These are phyloP conservation scores for Leptopilina drosophilae DNA, from an alignment of 2,888 invertebrate species.

Conservation along the genomic window DNA sequence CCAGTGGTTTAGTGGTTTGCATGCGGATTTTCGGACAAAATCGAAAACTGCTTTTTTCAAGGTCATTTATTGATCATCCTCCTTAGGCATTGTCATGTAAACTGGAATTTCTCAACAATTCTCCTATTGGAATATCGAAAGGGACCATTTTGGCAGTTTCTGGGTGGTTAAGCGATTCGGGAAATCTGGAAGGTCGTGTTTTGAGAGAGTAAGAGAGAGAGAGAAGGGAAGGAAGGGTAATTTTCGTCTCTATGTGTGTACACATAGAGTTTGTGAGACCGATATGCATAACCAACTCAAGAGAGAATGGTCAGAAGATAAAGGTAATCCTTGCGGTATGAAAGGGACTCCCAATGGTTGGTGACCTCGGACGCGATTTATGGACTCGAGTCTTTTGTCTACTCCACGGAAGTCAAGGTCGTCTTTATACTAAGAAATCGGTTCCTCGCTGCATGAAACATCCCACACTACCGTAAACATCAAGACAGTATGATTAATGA, in stretches of 20 bases:
- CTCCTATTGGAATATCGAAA: neutral
- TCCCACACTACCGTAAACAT: conserved; percentile 70
- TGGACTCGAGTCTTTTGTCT: conserved; percentile 66
- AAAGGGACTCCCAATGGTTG: conserved; percentile 60
- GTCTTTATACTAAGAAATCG: conserved; percentile 63
- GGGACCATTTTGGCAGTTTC: conserved; percentile 44
- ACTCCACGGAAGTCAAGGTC: conserved; percentile 71
- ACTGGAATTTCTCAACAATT: conserved; percentile 22
- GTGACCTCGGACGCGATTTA: conserved; percentile 73
- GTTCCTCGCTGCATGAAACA: conserved; percentile 69
- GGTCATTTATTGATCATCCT: neutral
- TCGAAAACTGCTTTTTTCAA: too few relatives aligned
- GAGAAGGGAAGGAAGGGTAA: conserved; percentile 57
- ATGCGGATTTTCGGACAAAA: too few relatives aligned
- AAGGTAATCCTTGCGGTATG: conserved; percentile 53
- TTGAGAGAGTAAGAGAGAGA: conserved; percentile 42
- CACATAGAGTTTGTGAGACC: conserved; percentile 53
- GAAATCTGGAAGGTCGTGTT: conserved; percentile 46
- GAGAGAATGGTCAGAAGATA: conserved; percentile 50
- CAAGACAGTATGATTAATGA: conserved; percentile 63
- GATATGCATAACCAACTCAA: conserved; percentile 65
- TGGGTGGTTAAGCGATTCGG: conserved; percentile 49
- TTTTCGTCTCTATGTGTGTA: conserved; percentile 47
- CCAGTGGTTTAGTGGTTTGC: too few relatives aligned
- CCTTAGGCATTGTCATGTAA: neutral